Conservation (phyloP, 2,113 vertebrate species). For the Craseonycteris thonglongyai region DNA sequence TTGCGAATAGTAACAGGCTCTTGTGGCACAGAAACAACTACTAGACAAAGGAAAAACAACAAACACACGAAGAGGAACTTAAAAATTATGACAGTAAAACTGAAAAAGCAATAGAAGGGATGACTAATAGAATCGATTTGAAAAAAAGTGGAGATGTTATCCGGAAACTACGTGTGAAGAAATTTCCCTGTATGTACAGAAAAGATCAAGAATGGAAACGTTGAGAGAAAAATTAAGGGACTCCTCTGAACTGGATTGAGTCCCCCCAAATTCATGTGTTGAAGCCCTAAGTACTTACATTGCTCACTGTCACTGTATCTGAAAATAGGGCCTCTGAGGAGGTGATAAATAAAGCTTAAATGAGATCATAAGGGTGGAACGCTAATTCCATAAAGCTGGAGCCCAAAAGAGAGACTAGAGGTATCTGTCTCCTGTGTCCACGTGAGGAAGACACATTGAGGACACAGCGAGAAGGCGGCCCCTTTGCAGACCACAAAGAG, state of each 20-base stretch:
- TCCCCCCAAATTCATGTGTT: neutral
- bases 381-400: neutral
- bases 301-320: neutral
- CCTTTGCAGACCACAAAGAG: neutral
- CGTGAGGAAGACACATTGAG: neutral
- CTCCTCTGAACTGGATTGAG: neutral
- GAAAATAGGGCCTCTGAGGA: neutral
- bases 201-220: neutral
- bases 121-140: neutral
- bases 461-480: no score
- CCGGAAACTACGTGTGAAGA: neutral
- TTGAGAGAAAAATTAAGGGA: neutral
- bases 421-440: neutral
- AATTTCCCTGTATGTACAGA: neutral
- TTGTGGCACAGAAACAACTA: neutral
- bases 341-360: neutral
- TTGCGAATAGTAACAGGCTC: neutral
- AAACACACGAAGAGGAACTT: neutral
- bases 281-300: neutral
- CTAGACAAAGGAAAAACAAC: neutral
- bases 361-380: neutral
- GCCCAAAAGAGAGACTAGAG: neutral
- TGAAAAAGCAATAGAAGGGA: neutral
- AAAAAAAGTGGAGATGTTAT: neutral
- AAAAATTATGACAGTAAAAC: constrained; percentile 17